These are phyloP conservation scores for Telenomus remus DNA, from an alignment of 1,140 invertebrate species.

Conservation along the genomic window DNA sequence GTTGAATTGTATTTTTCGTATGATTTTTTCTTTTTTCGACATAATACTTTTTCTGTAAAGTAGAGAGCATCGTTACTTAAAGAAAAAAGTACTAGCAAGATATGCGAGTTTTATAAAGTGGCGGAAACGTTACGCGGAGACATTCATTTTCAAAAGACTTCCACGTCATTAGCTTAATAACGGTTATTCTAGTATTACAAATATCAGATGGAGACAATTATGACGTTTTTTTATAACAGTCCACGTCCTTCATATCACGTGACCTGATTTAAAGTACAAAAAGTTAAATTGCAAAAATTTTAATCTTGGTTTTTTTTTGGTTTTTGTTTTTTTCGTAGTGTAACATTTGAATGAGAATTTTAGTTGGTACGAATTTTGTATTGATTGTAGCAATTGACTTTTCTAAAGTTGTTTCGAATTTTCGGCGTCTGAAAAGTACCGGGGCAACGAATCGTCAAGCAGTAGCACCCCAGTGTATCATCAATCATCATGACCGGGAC, in stretches of 20 bases:
- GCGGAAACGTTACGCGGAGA: constrained; percentile 39
- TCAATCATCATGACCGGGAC: constrained; percentile 30
- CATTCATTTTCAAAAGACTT: constrained; percentile 46
- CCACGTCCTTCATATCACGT: no score
- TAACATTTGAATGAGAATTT: no score
- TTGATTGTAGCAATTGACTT: not conserved
- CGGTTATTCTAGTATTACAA: constrained; percentile 37
- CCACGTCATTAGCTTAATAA: constrained; percentile 43
- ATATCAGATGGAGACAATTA: not conserved
- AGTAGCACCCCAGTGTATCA: constrained; percentile 28
- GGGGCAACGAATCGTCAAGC: constrained; percentile 7
- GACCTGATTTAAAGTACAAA: no score
- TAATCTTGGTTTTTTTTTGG: no score
- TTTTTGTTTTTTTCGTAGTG: no score
- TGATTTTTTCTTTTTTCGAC: not conserved
- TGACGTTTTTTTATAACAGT: no score
- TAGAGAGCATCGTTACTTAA: constrained; percentile 43
- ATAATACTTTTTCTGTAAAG: constrained; percentile 46
- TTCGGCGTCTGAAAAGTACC: constrained; percentile 11
- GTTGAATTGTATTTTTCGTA: constrained; percentile 1
- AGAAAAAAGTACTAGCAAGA: constrained; percentile 43
- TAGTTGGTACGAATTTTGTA: no score
- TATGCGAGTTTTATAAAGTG: constrained; percentile 49
- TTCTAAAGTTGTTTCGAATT: not conserved
- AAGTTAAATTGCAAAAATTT: no score